Conservation (phyloP, 2,888 invertebrate species). For the Dasysyrphus tricinctus region DNA sequence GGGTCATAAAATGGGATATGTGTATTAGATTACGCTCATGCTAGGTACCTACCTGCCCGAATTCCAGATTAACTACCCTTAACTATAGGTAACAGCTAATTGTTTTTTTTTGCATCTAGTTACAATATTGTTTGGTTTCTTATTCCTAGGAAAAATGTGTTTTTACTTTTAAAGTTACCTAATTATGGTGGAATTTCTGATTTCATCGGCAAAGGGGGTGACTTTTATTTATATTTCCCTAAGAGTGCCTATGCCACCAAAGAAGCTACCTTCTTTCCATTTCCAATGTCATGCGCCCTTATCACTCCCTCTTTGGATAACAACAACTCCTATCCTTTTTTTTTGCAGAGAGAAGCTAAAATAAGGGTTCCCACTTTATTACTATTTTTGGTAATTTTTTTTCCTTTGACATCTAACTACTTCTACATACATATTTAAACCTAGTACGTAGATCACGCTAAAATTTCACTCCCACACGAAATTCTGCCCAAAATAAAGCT, state of each 20-base stretch:
- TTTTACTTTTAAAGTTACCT: neutral
- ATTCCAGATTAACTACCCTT: constrained; percentile 52
- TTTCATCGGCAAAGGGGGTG: neutral
- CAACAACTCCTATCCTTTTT: constrained; percentile 8
- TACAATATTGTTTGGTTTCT: neutral
- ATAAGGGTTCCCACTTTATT: constrained; percentile 8
- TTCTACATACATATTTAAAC: too few relatives aligned
- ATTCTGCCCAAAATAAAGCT: too few relatives aligned
- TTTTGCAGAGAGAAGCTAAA: constrained; percentile 14
- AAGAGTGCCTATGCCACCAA: neutral
- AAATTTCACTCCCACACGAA: too few relatives aligned
- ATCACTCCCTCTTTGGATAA: constrained; percentile 32
- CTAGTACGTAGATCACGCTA: too few relatives aligned
- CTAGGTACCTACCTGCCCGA: constrained; percentile 28
- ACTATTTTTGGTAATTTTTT: neutral
- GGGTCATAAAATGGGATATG: constrained; percentile 7
- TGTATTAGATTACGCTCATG: constrained; percentile 40
- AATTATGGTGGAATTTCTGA: neutral
- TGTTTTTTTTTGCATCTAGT: neutral
- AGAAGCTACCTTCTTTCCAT: constrained; percentile 38
- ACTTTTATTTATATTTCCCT: constrained; percentile 37
- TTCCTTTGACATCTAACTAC: too few relatives aligned
- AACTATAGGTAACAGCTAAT: constrained; percentile 5
- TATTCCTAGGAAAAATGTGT: neutral
- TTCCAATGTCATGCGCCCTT: constrained; percentile 64